Evolutionary conservation across 2,888 invertebrate genomes (phyloP).

Genomic region (Yponomeuta evonymella): DNA sequence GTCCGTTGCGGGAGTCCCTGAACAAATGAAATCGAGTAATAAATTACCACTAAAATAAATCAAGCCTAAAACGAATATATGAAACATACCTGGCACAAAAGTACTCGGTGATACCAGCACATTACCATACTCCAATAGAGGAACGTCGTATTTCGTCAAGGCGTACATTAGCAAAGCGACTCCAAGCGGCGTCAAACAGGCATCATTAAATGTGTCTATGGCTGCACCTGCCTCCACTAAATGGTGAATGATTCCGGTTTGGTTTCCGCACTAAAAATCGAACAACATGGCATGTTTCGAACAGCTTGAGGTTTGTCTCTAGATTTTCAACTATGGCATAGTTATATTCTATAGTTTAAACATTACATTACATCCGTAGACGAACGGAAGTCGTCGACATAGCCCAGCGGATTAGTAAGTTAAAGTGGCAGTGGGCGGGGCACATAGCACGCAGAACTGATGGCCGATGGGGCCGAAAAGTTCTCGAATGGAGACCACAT

Average conservation of each 20-base stretch:
- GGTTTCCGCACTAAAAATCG: constrained; percentile 43
- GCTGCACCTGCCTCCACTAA: constrained; percentile 70
- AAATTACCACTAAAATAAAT: too few relatives aligned
- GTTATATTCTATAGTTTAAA: neutral
- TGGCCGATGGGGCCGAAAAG: too few relatives aligned
- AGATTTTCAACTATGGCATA: neutral
- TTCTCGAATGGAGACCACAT: too few relatives aligned
- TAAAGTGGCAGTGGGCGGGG: too few relatives aligned
- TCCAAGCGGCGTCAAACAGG: constrained; percentile 69
- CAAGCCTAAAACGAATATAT: too few relatives aligned
- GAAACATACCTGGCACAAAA: neutral
- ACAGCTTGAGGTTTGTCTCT: neutral
- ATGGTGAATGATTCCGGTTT: constrained; percentile 49
- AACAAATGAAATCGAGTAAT: constrained; percentile 5
- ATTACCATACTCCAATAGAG: constrained; percentile 35
- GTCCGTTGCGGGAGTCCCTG: neutral
- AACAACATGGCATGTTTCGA: neutral
- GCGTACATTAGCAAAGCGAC: constrained; percentile 56
- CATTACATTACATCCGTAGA: neutral
- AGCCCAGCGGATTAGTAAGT: too few relatives aligned
- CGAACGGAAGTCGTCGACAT: too few relatives aligned
- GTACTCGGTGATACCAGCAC: constrained; percentile 35
- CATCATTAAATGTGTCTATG: constrained; percentile 69
- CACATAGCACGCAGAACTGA: too few relatives aligned
- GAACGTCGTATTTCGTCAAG: constrained; percentile 39